Percentiles rank a stretch among this genome's conserved stretches.
Conservation (phyloP, 2,888 invertebrate species). For the Sinohyriopsis cumingii region DNA sequence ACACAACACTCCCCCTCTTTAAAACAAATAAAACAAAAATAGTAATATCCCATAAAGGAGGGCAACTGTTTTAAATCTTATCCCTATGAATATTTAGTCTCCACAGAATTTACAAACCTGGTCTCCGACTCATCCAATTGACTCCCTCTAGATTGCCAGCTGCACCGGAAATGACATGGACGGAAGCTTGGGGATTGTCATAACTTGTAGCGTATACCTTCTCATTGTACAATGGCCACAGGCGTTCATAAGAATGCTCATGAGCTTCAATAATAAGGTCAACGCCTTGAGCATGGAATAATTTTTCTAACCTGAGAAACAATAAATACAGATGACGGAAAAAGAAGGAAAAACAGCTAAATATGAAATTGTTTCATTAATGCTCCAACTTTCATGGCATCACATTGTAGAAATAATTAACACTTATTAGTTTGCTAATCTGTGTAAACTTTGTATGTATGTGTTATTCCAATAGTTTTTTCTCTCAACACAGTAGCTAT, state of each 20-base stretch:
- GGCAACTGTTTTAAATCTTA: no score
- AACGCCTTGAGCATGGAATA: conserved; percentile 61
- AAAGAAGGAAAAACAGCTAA: neutral
- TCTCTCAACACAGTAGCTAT: no score
- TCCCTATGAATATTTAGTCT: no score
- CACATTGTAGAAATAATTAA: no score
- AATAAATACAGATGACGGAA: neutral
- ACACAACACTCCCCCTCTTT: no score
- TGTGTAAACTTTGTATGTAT: no score
- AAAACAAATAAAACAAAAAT: no score
- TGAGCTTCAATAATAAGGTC: conserved; percentile 60
- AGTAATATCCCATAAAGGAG: no score
- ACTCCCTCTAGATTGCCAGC: conserved; percentile 44
- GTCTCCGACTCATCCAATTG: conserved; percentile 30
- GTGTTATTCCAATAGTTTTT: no score
- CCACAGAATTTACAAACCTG: no score
- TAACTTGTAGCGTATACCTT: conserved; percentile 46
- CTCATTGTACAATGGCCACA: conserved; percentile 58
- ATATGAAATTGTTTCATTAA: neutral
- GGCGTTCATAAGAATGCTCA: conserved; percentile 60
- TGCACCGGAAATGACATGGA: conserved; percentile 60
- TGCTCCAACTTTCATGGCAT: neutral
- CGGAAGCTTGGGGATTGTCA: conserved; percentile 52
- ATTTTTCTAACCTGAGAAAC: conserved; percentile 56
- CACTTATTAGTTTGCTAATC: no score